These are phyloP conservation scores for Drosophila nr. medialis DNA, from an alignment of 2,888 invertebrate genomes.

Conservation along the genomic window DNA sequence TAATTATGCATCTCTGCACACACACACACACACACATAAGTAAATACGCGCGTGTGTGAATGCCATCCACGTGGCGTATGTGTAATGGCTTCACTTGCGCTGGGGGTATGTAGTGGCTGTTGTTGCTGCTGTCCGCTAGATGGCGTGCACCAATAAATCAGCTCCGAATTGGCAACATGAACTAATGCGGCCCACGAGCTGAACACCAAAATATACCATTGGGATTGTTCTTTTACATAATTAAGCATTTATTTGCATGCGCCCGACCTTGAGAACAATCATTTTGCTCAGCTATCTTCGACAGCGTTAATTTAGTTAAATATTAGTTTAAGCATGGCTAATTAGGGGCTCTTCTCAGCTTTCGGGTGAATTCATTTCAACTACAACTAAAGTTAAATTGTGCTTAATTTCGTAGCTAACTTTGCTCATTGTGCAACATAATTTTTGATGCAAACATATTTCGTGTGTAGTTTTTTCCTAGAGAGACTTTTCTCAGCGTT, in stretches of 20 bases:
- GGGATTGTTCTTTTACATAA: constrained; percentile 52
- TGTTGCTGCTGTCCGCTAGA: constrained; percentile 21
- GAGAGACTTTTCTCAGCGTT: constrained; percentile 30
- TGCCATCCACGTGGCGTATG: constrained; percentile 36
- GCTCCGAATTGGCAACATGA: constrained; percentile 3
- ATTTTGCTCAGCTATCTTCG: neutral
- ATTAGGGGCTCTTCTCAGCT: neutral
- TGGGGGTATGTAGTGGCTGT: neutral
- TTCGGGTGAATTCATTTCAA: neutral
- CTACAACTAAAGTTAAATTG: neutral
- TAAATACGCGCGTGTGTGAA: constrained; percentile 10
- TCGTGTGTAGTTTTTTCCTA: constrained; percentile 17
- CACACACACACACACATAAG: constrained; percentile 1
- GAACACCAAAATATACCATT: constrained; percentile 31
- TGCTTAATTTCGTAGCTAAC: neutral
- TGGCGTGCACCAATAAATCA: constrained; percentile 42
- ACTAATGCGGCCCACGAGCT: constrained; percentile 14
- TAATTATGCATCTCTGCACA: constrained; percentile 56
- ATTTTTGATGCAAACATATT: constrained; percentile 33
- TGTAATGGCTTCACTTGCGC: constrained; percentile 29
- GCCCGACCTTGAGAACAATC: constrained; percentile 10
- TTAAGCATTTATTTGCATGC: constrained; percentile 49
- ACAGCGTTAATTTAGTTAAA: neutral
- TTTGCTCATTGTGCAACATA: constrained; percentile 23
- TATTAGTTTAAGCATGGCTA: neutral